phyloP scores from a whole-genome alignment of 2,113 vertebrate genomes.

The Hypomesus transpacificus region DNA sequence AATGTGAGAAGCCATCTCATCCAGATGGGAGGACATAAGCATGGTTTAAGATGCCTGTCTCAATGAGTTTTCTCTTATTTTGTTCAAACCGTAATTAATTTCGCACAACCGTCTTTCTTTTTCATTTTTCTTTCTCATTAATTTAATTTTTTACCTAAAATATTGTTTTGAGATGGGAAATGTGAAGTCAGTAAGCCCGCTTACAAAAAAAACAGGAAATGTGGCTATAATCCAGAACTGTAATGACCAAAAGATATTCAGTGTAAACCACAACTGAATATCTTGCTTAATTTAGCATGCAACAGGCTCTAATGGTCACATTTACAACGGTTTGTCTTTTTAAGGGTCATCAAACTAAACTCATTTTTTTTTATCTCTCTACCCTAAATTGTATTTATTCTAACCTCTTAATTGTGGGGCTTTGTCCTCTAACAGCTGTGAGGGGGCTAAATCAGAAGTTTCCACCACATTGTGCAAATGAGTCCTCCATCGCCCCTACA shows the following conservation, averaged over 20 bases:
- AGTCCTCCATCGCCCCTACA: neutral
- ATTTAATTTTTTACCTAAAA: too few relatives aligned
- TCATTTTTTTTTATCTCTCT: slow-evolving; percentile 7
- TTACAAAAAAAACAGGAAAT: too few relatives aligned
- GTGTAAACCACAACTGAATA: too few relatives aligned
- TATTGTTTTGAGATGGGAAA: too few relatives aligned
- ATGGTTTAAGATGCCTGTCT: neutral
- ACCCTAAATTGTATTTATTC: slow-evolving; percentile 25
- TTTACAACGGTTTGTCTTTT: too few relatives aligned
- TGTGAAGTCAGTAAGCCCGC: too few relatives aligned
- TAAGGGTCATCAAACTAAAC: neutral
- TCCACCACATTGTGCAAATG: neutral
- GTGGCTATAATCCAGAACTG: too few relatives aligned
- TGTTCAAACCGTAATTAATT: neutral
- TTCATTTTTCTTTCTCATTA: too few relatives aligned
- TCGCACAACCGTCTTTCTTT: neutral
- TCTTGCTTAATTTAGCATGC: too few relatives aligned
- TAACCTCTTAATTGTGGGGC: slow-evolving; percentile 20
- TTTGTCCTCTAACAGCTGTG: slow-evolving; percentile 53
- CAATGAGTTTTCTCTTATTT: neutral
- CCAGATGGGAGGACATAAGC: slow-evolving; percentile 5
- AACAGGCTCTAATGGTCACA: too few relatives aligned
- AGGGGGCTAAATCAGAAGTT: slow-evolving; percentile 49
- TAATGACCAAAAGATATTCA: too few relatives aligned
- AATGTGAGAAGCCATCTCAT: slow-evolving; percentile 2